phyloP scores from a whole-genome alignment of 2,797 vertebrate genomes.

The Gymnocypris eckloni region DNA sequence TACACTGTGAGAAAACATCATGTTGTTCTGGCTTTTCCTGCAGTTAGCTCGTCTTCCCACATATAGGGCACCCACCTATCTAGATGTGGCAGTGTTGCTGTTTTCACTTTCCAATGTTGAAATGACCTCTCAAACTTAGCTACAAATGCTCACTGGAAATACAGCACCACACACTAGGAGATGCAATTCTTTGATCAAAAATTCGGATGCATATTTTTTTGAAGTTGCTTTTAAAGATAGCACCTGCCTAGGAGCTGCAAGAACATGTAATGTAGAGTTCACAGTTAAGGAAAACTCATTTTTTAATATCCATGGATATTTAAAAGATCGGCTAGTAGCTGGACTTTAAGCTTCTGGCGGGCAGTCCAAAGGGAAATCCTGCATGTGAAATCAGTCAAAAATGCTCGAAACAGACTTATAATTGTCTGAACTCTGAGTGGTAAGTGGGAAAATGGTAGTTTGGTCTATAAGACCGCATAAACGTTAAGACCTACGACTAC shows the following conservation, averaged over 20 bases:
- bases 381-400: constrained; percentile 26
- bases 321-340: background rate
- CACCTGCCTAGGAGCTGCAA: background rate
- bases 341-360: background rate
- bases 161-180: background rate
- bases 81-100: background rate
- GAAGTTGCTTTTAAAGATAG: constrained; percentile 31
- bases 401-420: constrained; percentile 26
- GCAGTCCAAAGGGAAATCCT: constrained; percentile 23
- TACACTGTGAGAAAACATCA: background rate
- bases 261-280: constrained; percentile 11
- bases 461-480: background rate
- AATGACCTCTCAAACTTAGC: background rate
- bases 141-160: constrained; percentile 5
- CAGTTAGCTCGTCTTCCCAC: constrained; percentile 18
- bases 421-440: constrained; percentile 5
- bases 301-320: constrained; percentile 31
- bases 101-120: constrained; percentile 1
- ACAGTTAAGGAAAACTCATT: background rate
- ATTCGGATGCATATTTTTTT: background rate
- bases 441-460: background rate
- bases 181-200: background rate
- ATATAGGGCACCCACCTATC: constrained; percentile 13
- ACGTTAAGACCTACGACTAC: background rate
- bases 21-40: background rate